Evolutionary conservation across 2,113 vertebrate species (phyloP), one percentile per base, ranked within the genome.

Genomic region (Regulus satrapa): DNA sequence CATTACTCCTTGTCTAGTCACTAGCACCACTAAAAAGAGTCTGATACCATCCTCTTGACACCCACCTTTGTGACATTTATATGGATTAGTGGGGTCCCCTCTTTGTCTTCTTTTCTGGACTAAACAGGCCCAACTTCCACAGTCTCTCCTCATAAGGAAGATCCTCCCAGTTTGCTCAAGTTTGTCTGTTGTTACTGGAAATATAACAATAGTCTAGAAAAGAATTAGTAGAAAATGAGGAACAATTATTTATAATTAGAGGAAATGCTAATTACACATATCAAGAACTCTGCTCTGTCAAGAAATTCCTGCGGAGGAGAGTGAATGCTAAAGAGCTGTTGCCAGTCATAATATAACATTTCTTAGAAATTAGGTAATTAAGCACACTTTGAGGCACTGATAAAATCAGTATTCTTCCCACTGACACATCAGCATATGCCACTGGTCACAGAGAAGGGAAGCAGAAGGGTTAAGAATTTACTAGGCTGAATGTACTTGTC

Each of bases 281-380:
- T 48, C 32, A 88, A 88, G 78, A 77, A 14, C n/a, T 73, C 38
- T 81, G 29, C 16, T 82, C 83, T 78, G 89, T 58, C 93, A 93
- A 88, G 80, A 62, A 81, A 66, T 69, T 92, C 55, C 19, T 95
- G 72, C 45, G 8, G 16, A 89, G 55, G 63, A 73, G 36, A 85
- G 51, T 86, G 58, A 20, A 79, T 83, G 15, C 19, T 85, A 32
- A 78, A 73, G 84, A 82, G 18, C 43, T 56, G 9, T 54, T 75
- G 73, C 77, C 91, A 91, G 81, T 41, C 72, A 76, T 76, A 92
- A 94, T 63, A 73, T 29, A 91, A 13, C 69, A 85, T 97, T 94
- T 95, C 87, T 92, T 83, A 85, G 63, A 93, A 94, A 88, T 92
- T 54, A 96, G 49, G 46, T 94, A 85, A 73, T 85, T 94, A 92